phyloP scores from a whole-genome alignment of 2,888 invertebrate genomes.

The Serrognathus titanus region DNA sequence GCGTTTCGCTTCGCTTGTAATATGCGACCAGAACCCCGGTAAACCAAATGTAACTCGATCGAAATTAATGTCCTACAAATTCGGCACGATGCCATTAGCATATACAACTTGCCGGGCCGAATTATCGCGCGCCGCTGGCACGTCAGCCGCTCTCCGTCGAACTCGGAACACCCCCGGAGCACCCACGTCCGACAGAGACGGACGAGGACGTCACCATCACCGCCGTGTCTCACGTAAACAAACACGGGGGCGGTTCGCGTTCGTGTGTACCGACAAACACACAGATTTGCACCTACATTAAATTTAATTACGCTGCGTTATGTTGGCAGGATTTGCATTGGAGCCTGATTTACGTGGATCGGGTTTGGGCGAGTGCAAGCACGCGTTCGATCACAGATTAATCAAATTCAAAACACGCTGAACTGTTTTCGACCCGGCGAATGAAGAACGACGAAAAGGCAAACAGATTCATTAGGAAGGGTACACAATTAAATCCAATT shows the following conservation, averaged over 20 bases:
- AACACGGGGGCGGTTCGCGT: neutral
- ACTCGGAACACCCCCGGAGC: neutral
- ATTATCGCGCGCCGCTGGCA: neutral
- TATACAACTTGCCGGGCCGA: constrained; percentile 17
- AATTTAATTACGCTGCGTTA: constrained; percentile 18
- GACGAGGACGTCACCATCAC: too few relatives aligned
- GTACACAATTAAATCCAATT: too few relatives aligned
- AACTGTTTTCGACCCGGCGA: too few relatives aligned
- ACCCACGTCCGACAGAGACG: neutral
- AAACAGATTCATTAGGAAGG: too few relatives aligned
- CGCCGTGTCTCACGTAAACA: neutral
- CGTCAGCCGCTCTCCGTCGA: neutral
- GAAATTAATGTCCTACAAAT: constrained; percentile 22
- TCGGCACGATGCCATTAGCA: constrained; percentile 20
- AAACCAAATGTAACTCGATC: constrained; percentile 19
- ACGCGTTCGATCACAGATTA: too few relatives aligned
- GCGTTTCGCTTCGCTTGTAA: neutral
- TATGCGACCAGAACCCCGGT: constrained; percentile 1
- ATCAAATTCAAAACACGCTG: too few relatives aligned
- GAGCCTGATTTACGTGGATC: too few relatives aligned
- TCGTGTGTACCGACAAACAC: constrained; percentile 10
- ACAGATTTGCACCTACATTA: constrained; percentile 21
- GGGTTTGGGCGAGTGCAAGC: too few relatives aligned
- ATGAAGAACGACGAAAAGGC: too few relatives aligned
- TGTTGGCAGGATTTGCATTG: too few relatives aligned